These are phyloP conservation scores for Drosophila kuntzei DNA, from an alignment of 2,888 invertebrate species.

Conservation along the genomic window DNA sequence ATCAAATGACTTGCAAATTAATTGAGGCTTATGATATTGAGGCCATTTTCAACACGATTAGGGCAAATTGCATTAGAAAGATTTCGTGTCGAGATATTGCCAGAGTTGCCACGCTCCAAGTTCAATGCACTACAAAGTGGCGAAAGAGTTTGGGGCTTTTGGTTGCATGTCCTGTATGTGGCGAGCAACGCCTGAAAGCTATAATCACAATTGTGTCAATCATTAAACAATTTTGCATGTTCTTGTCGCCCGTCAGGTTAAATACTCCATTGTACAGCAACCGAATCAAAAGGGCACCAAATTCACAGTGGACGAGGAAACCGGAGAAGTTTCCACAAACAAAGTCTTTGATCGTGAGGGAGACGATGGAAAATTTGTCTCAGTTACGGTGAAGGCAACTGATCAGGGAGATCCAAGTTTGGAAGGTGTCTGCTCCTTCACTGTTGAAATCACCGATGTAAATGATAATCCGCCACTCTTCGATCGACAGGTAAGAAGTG, in stretches of 20 bases:
- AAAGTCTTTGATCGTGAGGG: slow-evolving; percentile 99
- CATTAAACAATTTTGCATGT: slow-evolving; percentile 57
- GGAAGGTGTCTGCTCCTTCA: slow-evolving; percentile 99
- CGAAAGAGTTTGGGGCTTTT: background rate
- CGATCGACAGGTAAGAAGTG: slow-evolving; percentile 92
- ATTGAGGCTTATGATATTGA: slow-evolving; percentile 47
- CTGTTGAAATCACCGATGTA: slow-evolving; percentile 98
- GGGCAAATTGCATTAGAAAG: slow-evolving; percentile 56
- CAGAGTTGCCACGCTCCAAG: slow-evolving; percentile 45
- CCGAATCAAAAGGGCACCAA: slow-evolving; percentile 97
- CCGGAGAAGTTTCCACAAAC: slow-evolving; percentile 97
- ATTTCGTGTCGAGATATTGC: slow-evolving; percentile 62
- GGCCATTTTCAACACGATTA: slow-evolving; percentile 55
- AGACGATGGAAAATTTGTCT: slow-evolving; percentile 98
- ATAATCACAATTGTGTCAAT: slow-evolving; percentile 61
- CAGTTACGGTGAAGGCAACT: slow-evolving; percentile 98
- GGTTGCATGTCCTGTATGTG: slow-evolving; percentile 43
- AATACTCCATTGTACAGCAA: slow-evolving; percentile 98
- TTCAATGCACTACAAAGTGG: slow-evolving; percentile 63
- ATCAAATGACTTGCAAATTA: slow-evolving; percentile 15
- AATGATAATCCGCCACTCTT: slow-evolving; percentile 98
- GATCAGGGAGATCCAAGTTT: slow-evolving; percentile 99
- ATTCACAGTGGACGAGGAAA: slow-evolving; percentile 97
- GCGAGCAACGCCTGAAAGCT: slow-evolving; percentile 41
- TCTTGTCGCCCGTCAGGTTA: slow-evolving; percentile 86